phyloP scores from a whole-genome alignment of 2,888 invertebrate species.

The Osmoderma eremita region DNA sequence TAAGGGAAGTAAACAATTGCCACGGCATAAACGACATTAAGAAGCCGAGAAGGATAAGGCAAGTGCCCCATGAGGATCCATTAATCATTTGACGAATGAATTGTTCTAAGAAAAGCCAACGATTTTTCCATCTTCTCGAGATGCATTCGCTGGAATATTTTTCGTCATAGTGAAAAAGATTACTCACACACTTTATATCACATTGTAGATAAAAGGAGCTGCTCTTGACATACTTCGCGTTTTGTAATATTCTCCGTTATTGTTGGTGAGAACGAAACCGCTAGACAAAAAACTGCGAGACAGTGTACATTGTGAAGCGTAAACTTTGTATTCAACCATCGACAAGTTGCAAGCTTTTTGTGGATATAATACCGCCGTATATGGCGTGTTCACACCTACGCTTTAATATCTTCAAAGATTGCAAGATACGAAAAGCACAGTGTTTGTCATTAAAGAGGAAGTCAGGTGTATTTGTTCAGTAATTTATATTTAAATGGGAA shows the following conservation, averaged over 20 bases:
- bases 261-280: slow-evolving; percentile 20
- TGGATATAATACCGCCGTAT: too few relatives aligned
- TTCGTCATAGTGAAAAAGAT: slow-evolving; percentile 1
- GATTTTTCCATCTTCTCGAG: neutral
- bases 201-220: slow-evolving; percentile 3
- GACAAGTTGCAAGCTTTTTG: neutral
- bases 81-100: neutral
- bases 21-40: neutral
- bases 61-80: neutral
- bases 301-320: slow-evolving; percentile 9
- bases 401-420: too few relatives aligned
- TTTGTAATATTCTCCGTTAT: slow-evolving; percentile 19
- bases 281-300: slow-evolving; percentile 5
- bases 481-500: too few relatives aligned
- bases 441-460: too few relatives aligned
- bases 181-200: neutral
- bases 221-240: slow-evolving; percentile 15
- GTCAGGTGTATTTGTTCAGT: too few relatives aligned
- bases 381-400: too few relatives aligned
- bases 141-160: neutral
- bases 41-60: neutral
- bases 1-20: neutral
- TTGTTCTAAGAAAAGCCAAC: neutral
- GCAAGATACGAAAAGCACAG: too few relatives aligned
- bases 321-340: neutral